Conservation (phyloP, 2,797 vertebrate genomes). For the Odontamblyopus rebecca region DNA sequence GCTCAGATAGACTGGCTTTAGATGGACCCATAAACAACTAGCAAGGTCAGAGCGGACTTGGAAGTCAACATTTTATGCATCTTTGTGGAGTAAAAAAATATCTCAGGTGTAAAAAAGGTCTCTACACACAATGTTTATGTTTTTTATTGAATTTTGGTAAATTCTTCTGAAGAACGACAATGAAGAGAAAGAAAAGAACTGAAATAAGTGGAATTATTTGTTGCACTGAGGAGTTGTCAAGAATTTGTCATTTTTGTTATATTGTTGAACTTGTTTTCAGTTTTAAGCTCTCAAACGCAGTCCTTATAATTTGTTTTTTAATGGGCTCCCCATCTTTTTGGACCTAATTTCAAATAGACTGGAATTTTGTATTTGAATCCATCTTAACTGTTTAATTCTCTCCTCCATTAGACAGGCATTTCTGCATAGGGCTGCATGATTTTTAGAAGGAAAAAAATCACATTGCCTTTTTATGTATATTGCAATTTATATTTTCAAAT, state of each 20-base stretch:
- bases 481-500: not conserved
- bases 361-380: not conserved
- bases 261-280: no score
- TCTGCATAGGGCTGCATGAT: no score
- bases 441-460: not conserved
- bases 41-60: not conserved
- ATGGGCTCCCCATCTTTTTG: not conserved
- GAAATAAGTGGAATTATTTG: not conserved
- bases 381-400: not conserved
- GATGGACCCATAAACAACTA: constrained; percentile 6
- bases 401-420: not conserved
- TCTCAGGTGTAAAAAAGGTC: not conserved
- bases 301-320: not conserved
- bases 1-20: not conserved
- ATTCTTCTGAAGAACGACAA: not conserved
- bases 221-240: not conserved
- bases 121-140: not conserved
- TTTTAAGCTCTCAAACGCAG: not conserved
- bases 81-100: not conserved
- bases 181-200: not conserved
- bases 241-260: not conserved
- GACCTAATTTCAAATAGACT: not conserved
- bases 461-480: not conserved
- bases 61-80: not conserved
- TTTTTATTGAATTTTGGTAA: not conserved